phyloP scores from a whole-genome alignment of 2,888 invertebrate genomes.

The Drepanosiphum platanoidis region DNA sequence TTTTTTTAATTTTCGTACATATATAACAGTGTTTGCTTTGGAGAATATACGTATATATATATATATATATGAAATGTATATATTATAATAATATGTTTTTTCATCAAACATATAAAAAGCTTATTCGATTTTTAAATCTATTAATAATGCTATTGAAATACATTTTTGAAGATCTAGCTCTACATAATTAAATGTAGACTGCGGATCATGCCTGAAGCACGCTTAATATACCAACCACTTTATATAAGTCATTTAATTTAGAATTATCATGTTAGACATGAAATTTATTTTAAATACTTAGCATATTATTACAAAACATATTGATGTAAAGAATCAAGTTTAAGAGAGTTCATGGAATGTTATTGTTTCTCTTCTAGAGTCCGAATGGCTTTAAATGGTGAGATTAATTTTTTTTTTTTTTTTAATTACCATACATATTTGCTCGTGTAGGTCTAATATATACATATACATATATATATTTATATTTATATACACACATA shows the following conservation, averaged over 20 bases:
- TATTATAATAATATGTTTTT: constrained; percentile 14
- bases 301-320: constrained; percentile 33
- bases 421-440: constrained; percentile 36
- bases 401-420: constrained; percentile 50
- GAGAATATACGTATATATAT: neutral
- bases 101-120: neutral
- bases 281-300: constrained; percentile 12
- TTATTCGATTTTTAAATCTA: constrained; percentile 23
- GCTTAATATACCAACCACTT: constrained; percentile 58
- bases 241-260: constrained; percentile 23
- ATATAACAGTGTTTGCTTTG: constrained; percentile 41
- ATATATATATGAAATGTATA: constrained; percentile 15
- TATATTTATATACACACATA: too few relatives aligned
- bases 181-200: constrained; percentile 20
- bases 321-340: constrained; percentile 41
- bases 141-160: constrained; percentile 33
- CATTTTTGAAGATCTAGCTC: neutral
- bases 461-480: neutral
- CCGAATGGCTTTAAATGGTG: constrained; percentile 60
- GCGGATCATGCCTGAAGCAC: constrained; percentile 53
- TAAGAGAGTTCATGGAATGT: constrained; percentile 49
- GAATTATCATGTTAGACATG: constrained; percentile 20
- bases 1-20: constrained; percentile 34
- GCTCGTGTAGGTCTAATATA: constrained; percentile 12
- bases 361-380: constrained; percentile 52